Percentiles rank a stretch among this genome's conserved stretches.
Evolutionary conservation across 2,113 vertebrate genomes (phyloP).

Genomic region (Brachypteracias leptosomus): DNA sequence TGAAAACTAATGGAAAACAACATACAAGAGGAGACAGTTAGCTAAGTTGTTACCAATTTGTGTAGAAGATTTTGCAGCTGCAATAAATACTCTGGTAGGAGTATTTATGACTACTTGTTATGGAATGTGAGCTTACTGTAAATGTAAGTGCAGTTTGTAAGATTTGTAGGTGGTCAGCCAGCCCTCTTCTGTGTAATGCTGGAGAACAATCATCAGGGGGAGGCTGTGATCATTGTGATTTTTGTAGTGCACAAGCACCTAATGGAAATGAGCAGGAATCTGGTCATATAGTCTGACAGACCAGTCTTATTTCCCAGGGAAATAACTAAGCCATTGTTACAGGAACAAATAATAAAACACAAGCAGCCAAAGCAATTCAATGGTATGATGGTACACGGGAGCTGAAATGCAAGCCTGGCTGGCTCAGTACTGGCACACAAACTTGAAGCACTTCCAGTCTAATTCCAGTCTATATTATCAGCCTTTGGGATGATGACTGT

Average conservation of each 20-base stretch:
- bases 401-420: neutral
- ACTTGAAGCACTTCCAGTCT: neutral
- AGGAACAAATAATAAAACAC: neutral
- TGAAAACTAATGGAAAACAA: neutral
- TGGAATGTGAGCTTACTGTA: neutral
- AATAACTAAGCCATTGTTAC: neutral
- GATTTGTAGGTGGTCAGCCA: neutral
- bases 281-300: neutral
- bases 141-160: neutral
- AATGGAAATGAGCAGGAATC: neutral
- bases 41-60: neutral
- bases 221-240: neutral
- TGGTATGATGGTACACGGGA: neutral
- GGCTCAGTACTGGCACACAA: neutral
- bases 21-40: neutral
- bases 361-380: neutral
- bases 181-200: neutral
- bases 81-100: neutral
- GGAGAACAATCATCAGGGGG: neutral
- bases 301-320: neutral
- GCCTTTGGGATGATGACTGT: neutral
- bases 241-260: neutral
- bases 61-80: neutral
- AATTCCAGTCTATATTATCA: neutral
- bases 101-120: conserved; percentile 24